Percentiles rank a stretch among this genome's conserved stretches.
These are phyloP conservation scores for Brachionus manjavacas DNA, from an alignment of 1,140 invertebrate species.

Conservation along the genomic window DNA sequence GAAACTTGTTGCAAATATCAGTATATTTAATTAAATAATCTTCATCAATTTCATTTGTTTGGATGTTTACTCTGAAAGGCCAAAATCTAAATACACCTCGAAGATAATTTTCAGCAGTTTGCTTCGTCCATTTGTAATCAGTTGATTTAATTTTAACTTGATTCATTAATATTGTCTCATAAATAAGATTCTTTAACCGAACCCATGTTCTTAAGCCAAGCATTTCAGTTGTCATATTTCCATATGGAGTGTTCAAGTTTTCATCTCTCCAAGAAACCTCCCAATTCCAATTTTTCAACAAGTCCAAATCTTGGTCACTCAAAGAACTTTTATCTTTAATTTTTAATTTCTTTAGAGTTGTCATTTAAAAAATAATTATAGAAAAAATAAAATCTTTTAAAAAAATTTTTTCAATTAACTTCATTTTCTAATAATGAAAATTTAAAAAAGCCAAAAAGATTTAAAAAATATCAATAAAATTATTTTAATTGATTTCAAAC, in stretches of 20 bases:
- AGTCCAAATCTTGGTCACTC: neutral
- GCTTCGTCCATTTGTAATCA: neutral
- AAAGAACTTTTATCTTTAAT: neutral
- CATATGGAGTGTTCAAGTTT: neutral
- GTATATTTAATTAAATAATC: conserved; percentile 23
- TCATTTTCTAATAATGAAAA: too few relatives aligned
- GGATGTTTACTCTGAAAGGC: neutral
- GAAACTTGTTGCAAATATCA: neutral
- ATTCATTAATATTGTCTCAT: neutral
- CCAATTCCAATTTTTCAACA: neutral
- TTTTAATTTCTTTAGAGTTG: neutral
- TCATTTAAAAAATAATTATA: too few relatives aligned
- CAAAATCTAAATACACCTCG: conserved; percentile 8
- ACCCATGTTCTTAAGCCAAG: conserved; percentile 8
- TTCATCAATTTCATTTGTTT: neutral
- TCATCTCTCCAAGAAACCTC: neutral
- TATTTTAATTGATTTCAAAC: too few relatives aligned
- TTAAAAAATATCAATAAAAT: too few relatives aligned
- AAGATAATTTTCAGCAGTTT: conserved; percentile 24
- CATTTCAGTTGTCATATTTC: neutral
- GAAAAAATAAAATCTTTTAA: too few relatives aligned
- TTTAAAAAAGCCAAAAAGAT: too few relatives aligned
- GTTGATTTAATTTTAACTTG: conserved; percentile 36
- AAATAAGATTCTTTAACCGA: neutral
- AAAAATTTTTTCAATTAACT: too few relatives aligned